Conservation (phyloP, 2,797 vertebrate genomes). For the Philypnodon macrostomus region DNA sequence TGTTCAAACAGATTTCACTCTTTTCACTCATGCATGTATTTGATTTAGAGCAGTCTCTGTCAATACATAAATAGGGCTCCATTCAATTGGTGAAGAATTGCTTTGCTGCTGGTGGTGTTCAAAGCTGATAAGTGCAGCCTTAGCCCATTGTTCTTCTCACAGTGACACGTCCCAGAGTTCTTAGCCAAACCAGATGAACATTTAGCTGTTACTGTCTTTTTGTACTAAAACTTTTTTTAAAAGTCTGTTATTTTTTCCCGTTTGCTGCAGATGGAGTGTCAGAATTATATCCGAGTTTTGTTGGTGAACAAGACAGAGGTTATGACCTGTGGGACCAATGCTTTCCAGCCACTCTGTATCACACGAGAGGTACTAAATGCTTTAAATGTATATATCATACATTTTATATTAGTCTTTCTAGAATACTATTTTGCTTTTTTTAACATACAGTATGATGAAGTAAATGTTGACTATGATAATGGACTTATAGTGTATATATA, state of each 20-base stretch:
- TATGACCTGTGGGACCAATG: conserved; percentile 95
- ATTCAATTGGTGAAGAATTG: conserved; percentile 11
- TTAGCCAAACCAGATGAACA: conserved; percentile 2
- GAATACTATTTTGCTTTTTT: too few species aligned
- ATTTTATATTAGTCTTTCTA: too few species aligned
- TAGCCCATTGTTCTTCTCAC: conserved; percentile 19
- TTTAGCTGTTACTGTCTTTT: neutral
- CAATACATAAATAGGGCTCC: conserved; percentile 18
- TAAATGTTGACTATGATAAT: too few species aligned
- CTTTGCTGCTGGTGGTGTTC: conserved; percentile 7
- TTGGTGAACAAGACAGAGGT: conserved; percentile 91
- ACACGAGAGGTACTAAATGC: conserved; percentile 86
- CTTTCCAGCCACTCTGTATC: conserved; percentile 92
- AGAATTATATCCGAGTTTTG: conserved; percentile 95
- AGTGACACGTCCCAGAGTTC: too few species aligned
- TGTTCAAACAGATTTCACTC: conserved; percentile 35
- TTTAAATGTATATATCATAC: too few species aligned
- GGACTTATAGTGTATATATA: too few species aligned
- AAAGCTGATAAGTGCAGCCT: conserved; percentile 15
- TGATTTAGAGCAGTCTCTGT: conserved; percentile 23
- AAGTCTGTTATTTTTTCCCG: neutral
- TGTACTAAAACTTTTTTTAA: too few species aligned
- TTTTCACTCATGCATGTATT: conserved; percentile 10
- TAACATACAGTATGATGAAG: too few species aligned
- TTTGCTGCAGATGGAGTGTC: conserved; percentile 89